These are phyloP conservation scores for Acanthosepion esculentum DNA, from an alignment of 2,888 invertebrate genomes.

Conservation along the genomic window DNA sequence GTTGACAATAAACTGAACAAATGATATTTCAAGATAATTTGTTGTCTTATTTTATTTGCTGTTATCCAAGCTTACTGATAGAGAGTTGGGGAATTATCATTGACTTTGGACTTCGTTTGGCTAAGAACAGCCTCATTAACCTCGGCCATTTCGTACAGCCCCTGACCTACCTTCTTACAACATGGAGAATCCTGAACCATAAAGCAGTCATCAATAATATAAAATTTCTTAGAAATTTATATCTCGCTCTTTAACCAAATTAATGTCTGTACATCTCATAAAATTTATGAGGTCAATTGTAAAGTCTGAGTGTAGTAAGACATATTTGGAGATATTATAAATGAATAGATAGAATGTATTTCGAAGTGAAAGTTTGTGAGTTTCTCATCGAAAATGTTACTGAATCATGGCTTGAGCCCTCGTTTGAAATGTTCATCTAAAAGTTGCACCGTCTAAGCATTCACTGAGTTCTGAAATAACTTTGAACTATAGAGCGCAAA, in stretches of 20 bases:
- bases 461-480: background rate
- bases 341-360: conserved; percentile 6
- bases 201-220: background rate
- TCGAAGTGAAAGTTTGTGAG: background rate
- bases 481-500: background rate
- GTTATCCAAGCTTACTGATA: background rate
- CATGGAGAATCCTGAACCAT: background rate
- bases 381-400: background rate
- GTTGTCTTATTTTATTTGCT: background rate
- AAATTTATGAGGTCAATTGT: background rate
- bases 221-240: background rate
- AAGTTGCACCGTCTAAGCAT: background rate
- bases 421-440: background rate
- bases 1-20: background rate
- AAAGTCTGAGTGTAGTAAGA: background rate
- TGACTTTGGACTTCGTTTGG: background rate
- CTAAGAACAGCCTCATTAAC: too few species aligned
- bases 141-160: background rate
- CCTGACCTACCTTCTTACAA: background rate
- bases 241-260: background rate
- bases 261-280: background rate
- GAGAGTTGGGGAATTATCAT: background rate
- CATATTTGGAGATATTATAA: background rate
- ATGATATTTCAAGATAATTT: background rate
- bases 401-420: background rate